Evolutionary conservation across 2,797 vertebrate species (phyloP).

Genomic region (Varecia variegata): DNA sequence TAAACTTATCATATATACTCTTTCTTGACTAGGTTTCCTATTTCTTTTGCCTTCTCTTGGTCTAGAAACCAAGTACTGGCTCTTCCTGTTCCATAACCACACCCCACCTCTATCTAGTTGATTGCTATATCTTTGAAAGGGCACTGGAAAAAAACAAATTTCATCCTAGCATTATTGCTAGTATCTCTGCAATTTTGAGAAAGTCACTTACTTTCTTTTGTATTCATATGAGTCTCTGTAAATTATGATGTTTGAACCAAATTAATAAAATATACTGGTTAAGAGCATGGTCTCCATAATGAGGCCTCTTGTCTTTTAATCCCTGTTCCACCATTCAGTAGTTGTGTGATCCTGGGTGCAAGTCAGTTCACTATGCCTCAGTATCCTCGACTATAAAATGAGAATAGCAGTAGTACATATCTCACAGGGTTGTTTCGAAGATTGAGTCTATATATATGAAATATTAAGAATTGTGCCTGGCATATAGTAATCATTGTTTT

Average conservation of each 20-base stretch:
- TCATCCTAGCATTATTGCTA: neutral
- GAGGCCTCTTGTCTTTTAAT: neutral
- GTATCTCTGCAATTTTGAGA: slow-evolving; percentile 36
- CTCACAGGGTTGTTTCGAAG: neutral
- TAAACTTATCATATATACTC: neutral
- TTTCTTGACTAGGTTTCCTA: neutral
- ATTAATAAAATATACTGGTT: neutral
- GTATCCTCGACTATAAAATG: neutral
- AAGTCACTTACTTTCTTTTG: neutral
- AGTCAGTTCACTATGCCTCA: neutral
- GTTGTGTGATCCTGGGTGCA: neutral
- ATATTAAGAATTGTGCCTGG: neutral
- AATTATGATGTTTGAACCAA: neutral
- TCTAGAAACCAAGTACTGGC: neutral
- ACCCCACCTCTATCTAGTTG: neutral
- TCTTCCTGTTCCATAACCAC: neutral
- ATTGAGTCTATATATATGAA: neutral
- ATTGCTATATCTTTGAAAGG: neutral
- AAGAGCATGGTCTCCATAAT: neutral
- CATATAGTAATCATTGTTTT: neutral
- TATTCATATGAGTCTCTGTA: slow-evolving; percentile 16
- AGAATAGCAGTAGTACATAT: neutral
- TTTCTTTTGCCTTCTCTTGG: neutral
- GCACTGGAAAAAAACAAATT: neutral
- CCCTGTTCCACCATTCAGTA: neutral